phyloP scores from a whole-genome alignment of 92 coral and sea anemone species.

The Nematostella vectensis region DNA sequence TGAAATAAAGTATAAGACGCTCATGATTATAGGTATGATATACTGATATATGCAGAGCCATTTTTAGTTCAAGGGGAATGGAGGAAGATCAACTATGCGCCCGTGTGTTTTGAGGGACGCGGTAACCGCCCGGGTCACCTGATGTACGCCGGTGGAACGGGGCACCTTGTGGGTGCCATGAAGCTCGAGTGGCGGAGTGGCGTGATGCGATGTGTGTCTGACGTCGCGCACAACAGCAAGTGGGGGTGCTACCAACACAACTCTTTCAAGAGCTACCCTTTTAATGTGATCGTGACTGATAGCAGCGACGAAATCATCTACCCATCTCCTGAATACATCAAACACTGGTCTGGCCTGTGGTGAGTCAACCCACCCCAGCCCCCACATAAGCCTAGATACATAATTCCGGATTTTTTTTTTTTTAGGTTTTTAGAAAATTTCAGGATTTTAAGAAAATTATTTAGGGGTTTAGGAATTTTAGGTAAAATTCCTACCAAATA shows the following conservation, averaged over 20 bases:
- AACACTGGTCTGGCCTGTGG: conserved; percentile 20
- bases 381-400: no score
- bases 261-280: conserved; percentile 10
- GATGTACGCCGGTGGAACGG: no score
- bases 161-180: conserved; percentile 22
- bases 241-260: conserved; percentile 33
- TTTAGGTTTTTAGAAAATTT: no score
- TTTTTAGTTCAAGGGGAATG: conserved; percentile 31
- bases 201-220: conserved; percentile 19
- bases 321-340: conserved; percentile 8
- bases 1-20: no score
- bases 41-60: no score
- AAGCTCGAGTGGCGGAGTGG: conserved; percentile 21
- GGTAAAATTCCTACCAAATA: no score
- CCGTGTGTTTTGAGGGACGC: conserved; percentile 58
- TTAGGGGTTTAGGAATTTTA: no score
- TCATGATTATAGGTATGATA: no score
- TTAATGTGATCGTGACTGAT: conserved; percentile 28
- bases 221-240: conserved; percentile 14
- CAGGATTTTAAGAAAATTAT: no score
- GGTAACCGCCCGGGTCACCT: conserved; percentile 36
- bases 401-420: no score
- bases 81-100: conserved; percentile 22
- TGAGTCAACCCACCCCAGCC: no score
- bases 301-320: conserved; percentile 8